Base-by-base conservation (phyloP, 1,140 invertebrate genomes). In the Zaprionus gabonicus region DNA sequence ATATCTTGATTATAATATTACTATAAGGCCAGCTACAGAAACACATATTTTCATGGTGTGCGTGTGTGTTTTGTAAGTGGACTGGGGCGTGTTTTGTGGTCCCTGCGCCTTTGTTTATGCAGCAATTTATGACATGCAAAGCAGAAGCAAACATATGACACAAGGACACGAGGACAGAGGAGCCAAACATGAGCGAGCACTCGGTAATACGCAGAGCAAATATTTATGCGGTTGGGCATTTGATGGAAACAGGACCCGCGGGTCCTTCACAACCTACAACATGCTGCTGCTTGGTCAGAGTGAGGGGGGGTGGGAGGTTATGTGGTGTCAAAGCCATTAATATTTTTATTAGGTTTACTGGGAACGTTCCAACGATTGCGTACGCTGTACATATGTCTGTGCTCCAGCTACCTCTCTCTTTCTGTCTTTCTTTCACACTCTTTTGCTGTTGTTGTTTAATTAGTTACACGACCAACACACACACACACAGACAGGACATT, bases 41-140 rank as follows among this genome's bases (percentile, higher is more conserved):
- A 66, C 66, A 78, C 66, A 78, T 71, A 64, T 67, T 71, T 78
- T 51, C 56, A 46, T 34, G 9, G 9, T 31, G 9, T 31, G 9
- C 9, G 28, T 28, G 28, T 28, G 28, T 28, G 28, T 46, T 46
- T 17, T 20, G n/a, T 2, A 41, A n/a, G 0, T 46, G 23, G 63
- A 23, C 36, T 28, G 44, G 44, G n/a, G 34, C 13, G 20, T 56
- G 27, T 51, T n/a, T 4, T 56, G 36, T 6, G 15, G 27, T 44
- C 31, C 31, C 75, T 75, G 76, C 76, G 66, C 78, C 76, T 80
- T 80, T 80, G 76, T 80, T 80, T 80, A 75, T 80, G 71, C 71
- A 80, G 78, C 78, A 80, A 80, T 80, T 80, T 80, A 78, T 80
- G 78, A 64, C 78, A 80, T 78, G 78, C 78, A 80, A 80, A 80